Evolutionary conservation across 2,888 invertebrate genomes (phyloP).

Genomic region (Pterostichus madidus): DNA sequence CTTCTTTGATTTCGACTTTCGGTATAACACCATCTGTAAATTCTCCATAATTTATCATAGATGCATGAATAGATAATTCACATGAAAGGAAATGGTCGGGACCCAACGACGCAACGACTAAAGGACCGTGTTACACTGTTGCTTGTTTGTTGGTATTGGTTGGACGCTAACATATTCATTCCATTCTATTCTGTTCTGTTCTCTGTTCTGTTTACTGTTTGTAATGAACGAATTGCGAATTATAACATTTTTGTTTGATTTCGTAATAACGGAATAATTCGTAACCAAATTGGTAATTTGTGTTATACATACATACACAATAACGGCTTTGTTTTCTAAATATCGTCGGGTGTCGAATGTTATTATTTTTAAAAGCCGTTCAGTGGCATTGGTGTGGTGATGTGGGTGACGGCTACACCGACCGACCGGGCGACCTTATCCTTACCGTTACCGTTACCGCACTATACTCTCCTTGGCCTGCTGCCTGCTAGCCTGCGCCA

Average conservation of each 20-base stretch:
- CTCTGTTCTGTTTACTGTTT: not conserved
- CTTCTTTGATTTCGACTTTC: constrained; percentile 19
- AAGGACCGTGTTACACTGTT: not conserved
- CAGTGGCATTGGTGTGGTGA: not conserved
- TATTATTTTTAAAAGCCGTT: constrained; percentile 19
- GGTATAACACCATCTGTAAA: constrained; percentile 39
- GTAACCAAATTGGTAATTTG: not conserved
- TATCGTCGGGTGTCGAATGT: constrained; percentile 21
- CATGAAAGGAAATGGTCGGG: constrained; percentile 32
- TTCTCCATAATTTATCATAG: constrained; percentile 45
- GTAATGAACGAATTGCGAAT: not conserved
- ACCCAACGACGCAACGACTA: too few relatives aligned
- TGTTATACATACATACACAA: not conserved
- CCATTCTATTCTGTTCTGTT: too few relatives aligned
- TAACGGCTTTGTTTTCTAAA: constrained; percentile 30
- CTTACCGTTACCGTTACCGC: not conserved
- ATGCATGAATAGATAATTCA: constrained; percentile 44
- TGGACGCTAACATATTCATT: too few relatives aligned
- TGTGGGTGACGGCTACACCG: not conserved
- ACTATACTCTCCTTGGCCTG: constrained; percentile 16
- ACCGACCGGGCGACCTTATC: not conserved
- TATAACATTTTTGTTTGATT: constrained; percentile 30
- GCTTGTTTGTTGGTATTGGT: too few relatives aligned
- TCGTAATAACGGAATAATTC: not conserved
- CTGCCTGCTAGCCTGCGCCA: constrained; percentile 29